Evolutionary conservation across 1,140 invertebrate genomes (phyloP).

Genomic region (Drosophila hydei): DNA sequence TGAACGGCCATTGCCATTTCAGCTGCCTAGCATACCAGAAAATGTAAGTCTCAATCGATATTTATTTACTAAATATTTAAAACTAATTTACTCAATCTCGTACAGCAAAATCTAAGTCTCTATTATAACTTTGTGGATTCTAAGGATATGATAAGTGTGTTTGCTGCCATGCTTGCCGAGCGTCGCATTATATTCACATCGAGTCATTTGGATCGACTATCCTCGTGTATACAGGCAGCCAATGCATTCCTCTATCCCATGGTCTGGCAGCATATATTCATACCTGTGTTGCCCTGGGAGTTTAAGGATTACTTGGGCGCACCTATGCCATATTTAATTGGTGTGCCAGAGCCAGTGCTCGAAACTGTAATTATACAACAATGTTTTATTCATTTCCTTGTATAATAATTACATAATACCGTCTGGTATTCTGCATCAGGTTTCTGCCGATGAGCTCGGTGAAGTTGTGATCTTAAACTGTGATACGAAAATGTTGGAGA

Average conservation of each 20-base stretch:
- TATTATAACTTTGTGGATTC: constrained; percentile 97
- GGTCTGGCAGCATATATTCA: constrained; percentile 99
- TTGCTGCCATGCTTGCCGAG: constrained; percentile 97
- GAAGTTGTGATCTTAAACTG: constrained; percentile 96
- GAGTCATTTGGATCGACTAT: constrained; percentile 92
- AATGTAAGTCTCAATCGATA: constrained; percentile 89
- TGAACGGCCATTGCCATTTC: constrained; percentile 90
- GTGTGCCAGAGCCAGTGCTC: constrained; percentile 93
- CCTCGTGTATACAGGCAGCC: constrained; percentile 96
- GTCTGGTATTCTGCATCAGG: constrained; percentile 85
- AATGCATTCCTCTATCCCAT: constrained; percentile 97
- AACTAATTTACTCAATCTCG: constrained; percentile 41
- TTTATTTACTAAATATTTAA: background rate
- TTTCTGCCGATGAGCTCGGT: constrained; percentile 89
- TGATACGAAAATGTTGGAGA: constrained; percentile 92
- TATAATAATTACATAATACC: constrained; percentile 6
- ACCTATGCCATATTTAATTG: constrained; percentile 98
- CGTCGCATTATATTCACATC: constrained; percentile 96
- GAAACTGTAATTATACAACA: constrained; percentile 84
- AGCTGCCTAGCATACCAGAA: constrained; percentile 96
- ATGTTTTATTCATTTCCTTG: background rate
- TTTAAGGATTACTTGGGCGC: constrained; percentile 96
- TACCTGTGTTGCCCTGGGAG: constrained; percentile 94
- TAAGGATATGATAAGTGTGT: constrained; percentile 96
- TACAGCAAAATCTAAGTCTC: constrained; percentile 96